Conservation (phyloP, 2,113 vertebrate genomes). For the Galbula dea region DNA sequence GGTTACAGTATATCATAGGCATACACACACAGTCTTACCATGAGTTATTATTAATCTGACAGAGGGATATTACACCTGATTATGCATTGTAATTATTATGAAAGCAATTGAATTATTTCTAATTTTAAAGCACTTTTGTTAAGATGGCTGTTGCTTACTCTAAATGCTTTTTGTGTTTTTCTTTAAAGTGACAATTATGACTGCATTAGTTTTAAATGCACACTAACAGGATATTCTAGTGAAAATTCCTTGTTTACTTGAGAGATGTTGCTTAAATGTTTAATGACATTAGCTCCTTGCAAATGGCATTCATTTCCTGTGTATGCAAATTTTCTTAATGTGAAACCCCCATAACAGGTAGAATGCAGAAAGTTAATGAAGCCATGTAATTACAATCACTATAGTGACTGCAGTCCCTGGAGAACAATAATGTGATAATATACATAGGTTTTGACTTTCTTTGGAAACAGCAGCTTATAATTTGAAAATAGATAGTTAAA, state of each 20-base stretch:
- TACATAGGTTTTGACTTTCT: constrained; percentile 76
- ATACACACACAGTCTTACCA: background rate
- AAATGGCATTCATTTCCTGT: constrained; percentile 85
- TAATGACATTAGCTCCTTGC: constrained; percentile 81
- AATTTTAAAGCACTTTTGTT: constrained; percentile 28
- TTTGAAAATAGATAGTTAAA: constrained; percentile 84
- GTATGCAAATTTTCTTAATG: constrained; percentile 90
- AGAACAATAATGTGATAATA: constrained; percentile 82
- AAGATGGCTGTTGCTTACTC: constrained; percentile 34
- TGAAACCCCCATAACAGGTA: constrained; percentile 82
- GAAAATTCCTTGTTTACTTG: constrained; percentile 67
- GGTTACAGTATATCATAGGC: background rate
- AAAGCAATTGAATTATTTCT: constrained; percentile 21
- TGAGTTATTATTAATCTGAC: background rate
- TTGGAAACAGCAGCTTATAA: constrained; percentile 78
- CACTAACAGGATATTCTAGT: constrained; percentile 16
- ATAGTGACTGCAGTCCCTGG: constrained; percentile 81
- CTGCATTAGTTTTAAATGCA: constrained; percentile 33
- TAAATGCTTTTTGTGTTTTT: constrained; percentile 28
- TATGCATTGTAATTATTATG: background rate
- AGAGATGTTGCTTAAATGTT: constrained; percentile 76
- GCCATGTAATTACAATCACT: constrained; percentile 90
- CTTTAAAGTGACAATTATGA: constrained; percentile 30
- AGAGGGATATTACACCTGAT: background rate
- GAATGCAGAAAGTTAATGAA: constrained; percentile 90